These are phyloP conservation scores for Passer domesticus DNA, from an alignment of 2,113 vertebrate genomes.

Conservation along the genomic window DNA sequence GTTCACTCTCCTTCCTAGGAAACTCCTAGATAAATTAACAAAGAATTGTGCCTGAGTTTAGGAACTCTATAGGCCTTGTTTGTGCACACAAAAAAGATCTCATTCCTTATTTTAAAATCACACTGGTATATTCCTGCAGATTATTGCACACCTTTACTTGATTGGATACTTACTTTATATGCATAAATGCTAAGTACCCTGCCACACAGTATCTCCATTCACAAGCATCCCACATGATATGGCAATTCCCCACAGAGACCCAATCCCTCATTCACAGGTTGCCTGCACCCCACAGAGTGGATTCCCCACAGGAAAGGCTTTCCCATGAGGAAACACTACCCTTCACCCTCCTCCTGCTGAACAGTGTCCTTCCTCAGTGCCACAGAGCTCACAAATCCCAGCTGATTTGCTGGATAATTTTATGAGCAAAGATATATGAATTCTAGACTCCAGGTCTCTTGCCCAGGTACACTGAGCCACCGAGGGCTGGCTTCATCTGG, in stretches of 20 bases:
- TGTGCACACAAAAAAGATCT: not conserved
- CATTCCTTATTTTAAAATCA: not conserved
- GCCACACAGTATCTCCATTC: not conserved
- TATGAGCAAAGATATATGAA: not conserved
- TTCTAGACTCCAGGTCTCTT: not conserved
- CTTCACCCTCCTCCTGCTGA: not conserved
- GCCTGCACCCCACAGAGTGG: not conserved
- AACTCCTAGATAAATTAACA: not conserved
- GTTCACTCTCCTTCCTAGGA: not conserved
- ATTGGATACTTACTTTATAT: not conserved
- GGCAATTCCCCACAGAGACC: not conserved
- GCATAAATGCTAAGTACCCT: not conserved
- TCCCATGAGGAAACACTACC: not conserved
- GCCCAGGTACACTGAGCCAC: not conserved
- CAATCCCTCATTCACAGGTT: not conserved
- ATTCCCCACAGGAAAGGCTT: not conserved
- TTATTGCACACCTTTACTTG: not conserved
- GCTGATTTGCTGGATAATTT: not conserved
- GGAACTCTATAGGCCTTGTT: not conserved
- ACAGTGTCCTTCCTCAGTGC: not conserved
- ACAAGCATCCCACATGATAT: not conserved
- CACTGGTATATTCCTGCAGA: not conserved
- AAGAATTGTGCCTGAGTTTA: not conserved
- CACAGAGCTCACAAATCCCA: not conserved
- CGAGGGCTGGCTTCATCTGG: not conserved